These are phyloP conservation scores for Caenorhabditis sp. DNA, from an alignment of 2,888 invertebrate species.

Conservation along the genomic window DNA sequence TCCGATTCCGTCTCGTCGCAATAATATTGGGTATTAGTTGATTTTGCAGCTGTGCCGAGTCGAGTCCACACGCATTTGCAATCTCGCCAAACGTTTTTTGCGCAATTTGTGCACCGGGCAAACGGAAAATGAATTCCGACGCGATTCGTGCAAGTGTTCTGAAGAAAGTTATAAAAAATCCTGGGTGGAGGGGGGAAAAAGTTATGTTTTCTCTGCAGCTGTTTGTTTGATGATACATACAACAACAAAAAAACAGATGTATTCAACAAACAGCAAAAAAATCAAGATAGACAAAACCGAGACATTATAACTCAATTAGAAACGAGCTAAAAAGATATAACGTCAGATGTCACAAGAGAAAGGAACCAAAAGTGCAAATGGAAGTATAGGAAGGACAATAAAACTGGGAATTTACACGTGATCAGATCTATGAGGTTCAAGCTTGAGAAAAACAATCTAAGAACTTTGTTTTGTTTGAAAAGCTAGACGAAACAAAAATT, in stretches of 20 bases:
- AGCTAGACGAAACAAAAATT: no score
- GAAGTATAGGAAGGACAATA: no score
- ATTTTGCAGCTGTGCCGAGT: slow-evolving; percentile 26
- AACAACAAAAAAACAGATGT: not conserved
- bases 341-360: no score
- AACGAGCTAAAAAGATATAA: no score
- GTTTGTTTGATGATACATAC: not conserved
- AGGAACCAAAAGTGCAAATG: no score
- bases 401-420: no score
- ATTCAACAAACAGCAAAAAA: not conserved
- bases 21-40: slow-evolving; percentile 39
- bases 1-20: slow-evolving; percentile 4
- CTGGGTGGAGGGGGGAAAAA: slow-evolving; percentile 1
- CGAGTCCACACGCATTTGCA: slow-evolving; percentile 38
- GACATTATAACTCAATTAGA: not conserved
- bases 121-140: slow-evolving; percentile 48
- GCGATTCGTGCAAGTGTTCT: slow-evolving; percentile 40
- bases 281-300: not conserved
- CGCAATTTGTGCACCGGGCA: slow-evolving; percentile 23
- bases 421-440: no score
- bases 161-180: slow-evolving; percentile 8
- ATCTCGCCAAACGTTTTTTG: slow-evolving; percentile 29
- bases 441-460: no score
- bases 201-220: not conserved
- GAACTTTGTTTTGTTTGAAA: no score